Evolutionary conservation across 1,140 invertebrate genomes (phyloP), one percentile per base, ranked within the genome.

Genomic region (Brachionus angularis): DNA sequence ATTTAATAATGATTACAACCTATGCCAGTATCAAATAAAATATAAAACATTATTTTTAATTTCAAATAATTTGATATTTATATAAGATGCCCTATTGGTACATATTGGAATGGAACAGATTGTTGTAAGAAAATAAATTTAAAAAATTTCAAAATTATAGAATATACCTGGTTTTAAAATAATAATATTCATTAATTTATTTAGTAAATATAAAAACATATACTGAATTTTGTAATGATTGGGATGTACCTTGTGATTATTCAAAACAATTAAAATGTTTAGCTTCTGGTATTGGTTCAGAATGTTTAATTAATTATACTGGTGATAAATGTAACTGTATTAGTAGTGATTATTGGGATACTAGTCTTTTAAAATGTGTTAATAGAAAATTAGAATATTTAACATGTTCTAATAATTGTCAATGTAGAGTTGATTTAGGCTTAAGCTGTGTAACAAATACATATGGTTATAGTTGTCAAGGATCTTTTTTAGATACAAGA

Each of bases 241-340:
- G 62, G 62, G 29, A 44, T n/a, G 1, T 18, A 12, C 62, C 62
- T 23, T 67, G 62, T 29, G 62, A 67, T 67, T 58, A 58, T 58
- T 58, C 53, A 12, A 33, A 23, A 10, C 10, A 58, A 2, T 36
- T 58, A 39, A 58, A 42, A 58, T 58, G 53, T 42, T n/a, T 58
- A 16, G 14, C 53, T n/a, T 12, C 16, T 39, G 53, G 33, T 3
- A 34, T 39, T 23, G 34, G 53, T 2, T 39, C 33, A 23, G 18
- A 16, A 18, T 58, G 53, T 10, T 42, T 23, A 4, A 36, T 8
- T 1, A 10, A 34, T 8, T 58, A 23, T 25, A 14, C 53, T 21
- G 53, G 33, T 3, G 39, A 16, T 7, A 18, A 23, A 10, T 58
- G 53, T 39, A 58, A 16, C 12, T 58, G 53, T 39, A 58, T 58